Evolutionary conservation across 2,888 invertebrate species (phyloP), one percentile per base, ranked within the genome.

Genomic region (Caenorhabditis imperialis): DNA sequence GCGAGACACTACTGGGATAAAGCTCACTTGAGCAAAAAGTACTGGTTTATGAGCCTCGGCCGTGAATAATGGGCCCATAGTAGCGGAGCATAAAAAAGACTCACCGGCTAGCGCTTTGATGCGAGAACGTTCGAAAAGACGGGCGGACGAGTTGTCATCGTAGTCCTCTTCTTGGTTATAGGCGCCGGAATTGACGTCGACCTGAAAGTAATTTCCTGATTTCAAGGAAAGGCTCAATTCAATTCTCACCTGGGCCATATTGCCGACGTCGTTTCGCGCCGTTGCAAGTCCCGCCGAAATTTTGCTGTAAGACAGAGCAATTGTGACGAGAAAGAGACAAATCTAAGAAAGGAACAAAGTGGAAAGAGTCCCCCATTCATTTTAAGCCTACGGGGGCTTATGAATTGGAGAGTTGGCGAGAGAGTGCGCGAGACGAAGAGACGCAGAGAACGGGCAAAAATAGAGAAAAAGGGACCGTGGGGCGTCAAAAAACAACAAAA

Each of bases 91-190:
- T 2, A 37, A 23, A 23, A 30, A 53, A n/a, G 16, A 50, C 74
- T 27, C 86, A 96, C 96, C 97, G 89, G 98, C 98, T 88, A 99
- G 91, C 84, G 98, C 98, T 91, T 97, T 97, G 89, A 99, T 99
- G 89, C 99, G 93, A 88, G 97, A 97, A 90, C 99, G 92, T 92
- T 99, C 99, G 91, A 98, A 99, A 82, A 99, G 93, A 89, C 98
- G 93, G 87, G 99, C 97, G 86, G 98, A 98, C 88, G 96, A 97
- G 89, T 97, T 97, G 91, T 99, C 99, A 91, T 97, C 97, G 91
- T 98, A 97, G 91, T 96, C 96, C 90, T 97, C 97, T 48, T 83
- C 83, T 61, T 83, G 72, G 67, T 38, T 74, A 57, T 78, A 76
- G 69, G 76, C 74, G 63, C 74, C 60, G 23, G 70, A 63, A 63